Base-by-base conservation (phyloP, 2,888 invertebrate species). In the Thecocarcelia acutangulata region DNA sequence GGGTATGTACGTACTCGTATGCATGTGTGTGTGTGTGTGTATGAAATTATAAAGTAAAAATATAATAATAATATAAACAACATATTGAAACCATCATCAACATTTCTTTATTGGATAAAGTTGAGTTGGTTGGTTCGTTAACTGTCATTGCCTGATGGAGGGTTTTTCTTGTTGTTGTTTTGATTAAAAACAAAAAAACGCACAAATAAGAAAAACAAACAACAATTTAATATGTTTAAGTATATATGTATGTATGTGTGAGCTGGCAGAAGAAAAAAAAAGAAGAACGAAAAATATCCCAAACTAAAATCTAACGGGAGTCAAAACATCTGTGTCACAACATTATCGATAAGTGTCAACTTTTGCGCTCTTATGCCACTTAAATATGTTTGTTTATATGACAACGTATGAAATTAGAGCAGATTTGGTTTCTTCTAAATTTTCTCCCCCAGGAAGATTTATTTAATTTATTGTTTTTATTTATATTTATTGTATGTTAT, bases 281-380 rank as follows among this genome's bases (percentile, higher is more conserved):
- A 3, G 9, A 33, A 3, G 3, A 8, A 33, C 5, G 3, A 33
- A 8, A 33, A 8, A 6, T 5, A 33, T 33, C 9, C 33, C 4
- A 33, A 8, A 8, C 12, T 13, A 24, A 21, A 5, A 42, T 59
- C 11, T 59, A 70, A 82, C 46, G 64, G 19, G 46, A 59, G 58
- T 64, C 77, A 63, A 69, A 75, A 81, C 83, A 83, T 81, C 83
- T 83, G 83, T 64, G 75, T 68, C 77, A 56, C 17, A 76, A 79
- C 83, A 81, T 79, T 83, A 83, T 81, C 83, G 83, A 83, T 83
- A 83, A 83, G 83, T 83, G 81, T 75, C 83, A 83, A 78, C 81
- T 81, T 73, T 79, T 83, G 61, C 78, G 78, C 75, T 81, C 68
- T 81, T 46, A 63, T 81, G 83, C 75, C 83, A 81, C 78, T 80